Conservation (phyloP, 2,888 invertebrate genomes). For the Drosophila rellima region DNA sequence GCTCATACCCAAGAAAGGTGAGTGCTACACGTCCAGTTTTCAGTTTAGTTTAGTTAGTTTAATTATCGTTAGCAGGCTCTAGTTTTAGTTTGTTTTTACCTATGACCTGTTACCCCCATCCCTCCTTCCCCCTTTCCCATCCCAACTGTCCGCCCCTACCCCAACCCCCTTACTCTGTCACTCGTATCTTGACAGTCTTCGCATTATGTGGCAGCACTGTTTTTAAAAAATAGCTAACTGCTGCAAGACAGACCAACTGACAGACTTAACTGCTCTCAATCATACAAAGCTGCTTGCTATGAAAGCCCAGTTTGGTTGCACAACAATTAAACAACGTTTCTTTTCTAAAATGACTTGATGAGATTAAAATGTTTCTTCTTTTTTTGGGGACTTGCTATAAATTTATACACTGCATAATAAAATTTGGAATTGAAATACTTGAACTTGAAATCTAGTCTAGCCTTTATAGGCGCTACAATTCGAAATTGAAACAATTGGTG, state of each 20-base stretch:
- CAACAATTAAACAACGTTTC: not conserved
- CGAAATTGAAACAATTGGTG: not conserved
- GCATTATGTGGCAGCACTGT: constrained; percentile 5
- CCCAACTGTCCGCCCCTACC: too few relatives aligned
- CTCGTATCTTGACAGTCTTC: not conserved
- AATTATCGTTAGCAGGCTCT: constrained; percentile 2
- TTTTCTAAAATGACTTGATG: not conserved
- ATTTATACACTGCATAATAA: not conserved
- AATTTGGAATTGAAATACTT: constrained; percentile 1
- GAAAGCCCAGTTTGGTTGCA: not conserved
- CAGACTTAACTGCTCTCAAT: constrained; percentile 22
- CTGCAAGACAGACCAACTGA: constrained; percentile 21
- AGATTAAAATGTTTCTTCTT: not conserved
- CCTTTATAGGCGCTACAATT: not conserved
- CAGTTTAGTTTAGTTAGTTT: constrained; percentile 16
- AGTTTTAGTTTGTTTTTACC: constrained; percentile 1
- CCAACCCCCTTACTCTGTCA: not conserved
- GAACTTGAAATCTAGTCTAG: not conserved
- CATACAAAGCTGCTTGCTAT: constrained; percentile 19
- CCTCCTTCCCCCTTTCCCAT: not conserved
- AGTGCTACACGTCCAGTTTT: constrained; percentile 81
- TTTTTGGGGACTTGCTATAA: not conserved
- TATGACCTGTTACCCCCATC: not conserved
- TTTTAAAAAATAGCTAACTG: constrained; percentile 1
- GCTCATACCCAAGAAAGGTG: constrained; percentile 99